Base-by-base conservation (phyloP, 2,797 vertebrate species). In the Gymnoscopelus braueri region DNA sequence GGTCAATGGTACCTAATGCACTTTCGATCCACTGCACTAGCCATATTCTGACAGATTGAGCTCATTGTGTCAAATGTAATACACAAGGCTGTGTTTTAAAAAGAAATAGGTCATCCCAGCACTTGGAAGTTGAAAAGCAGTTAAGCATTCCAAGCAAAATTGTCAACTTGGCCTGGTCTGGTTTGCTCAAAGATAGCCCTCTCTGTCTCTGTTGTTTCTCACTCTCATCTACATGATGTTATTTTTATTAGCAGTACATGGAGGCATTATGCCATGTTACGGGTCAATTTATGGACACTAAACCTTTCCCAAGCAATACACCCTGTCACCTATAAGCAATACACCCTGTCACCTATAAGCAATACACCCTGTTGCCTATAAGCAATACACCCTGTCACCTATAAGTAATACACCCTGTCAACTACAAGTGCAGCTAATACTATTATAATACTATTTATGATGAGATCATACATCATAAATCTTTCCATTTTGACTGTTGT, bases 1-100 rank as follows among this genome's bases (percentile, higher is more conserved):
- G 76, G 68, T 82, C 70, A 85, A 67, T 73, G 73, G 56, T 78
- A 72, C 83, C 69, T 63, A 68, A 81, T 75, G 57, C 64, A 65
- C 62, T 78, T 66, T 78, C 52, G 60, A 79, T 71, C 32, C 47
- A 48, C 72, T 71, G 60, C 39, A 78, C 68, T 63, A 55, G 12
- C 62, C n/a, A 11, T 65, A 66, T 69, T 72, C 58, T 74, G 70
- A 85, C 54, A 73, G 70, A 67, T 67, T 77, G 57, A 77, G 49
- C 72, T 72, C 47, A 51, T 15, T 26, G 44, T 3, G 44, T 85
- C 69, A 82, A 65, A 72, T 75, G 10, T 47, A 69, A 77, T 75
- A 57, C 67, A 63, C 24, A 62, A 23, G 44, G 60, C 62, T 57
- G 13, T 7, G 58, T 77, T 54, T 83, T 69, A 60, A 78, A 75